Conservation (phyloP, 92 coral and sea anemone species). For the Virgularia gustaviana region DNA sequence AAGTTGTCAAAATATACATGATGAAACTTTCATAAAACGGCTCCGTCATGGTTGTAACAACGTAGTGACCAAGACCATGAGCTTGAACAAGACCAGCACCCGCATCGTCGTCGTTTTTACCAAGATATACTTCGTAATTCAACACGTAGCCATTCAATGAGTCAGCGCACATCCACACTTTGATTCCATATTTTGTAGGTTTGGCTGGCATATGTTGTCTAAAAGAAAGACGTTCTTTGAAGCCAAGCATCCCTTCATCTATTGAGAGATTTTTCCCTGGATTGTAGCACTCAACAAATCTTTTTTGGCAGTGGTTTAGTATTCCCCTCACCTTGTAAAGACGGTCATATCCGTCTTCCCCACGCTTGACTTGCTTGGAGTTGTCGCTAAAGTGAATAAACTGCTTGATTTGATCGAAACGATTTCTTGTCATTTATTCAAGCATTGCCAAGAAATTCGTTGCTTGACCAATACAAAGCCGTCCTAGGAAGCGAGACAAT, state of each 20-base stretch:
- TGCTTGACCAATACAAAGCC: conserved; percentile 8
- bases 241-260: conserved; percentile 65
- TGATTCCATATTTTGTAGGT: too few relatives aligned
- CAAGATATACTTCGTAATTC: conserved; percentile 54
- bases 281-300: not conserved
- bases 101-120: conserved; percentile 42
- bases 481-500: not conserved
- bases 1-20: conserved; percentile 55
- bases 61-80: conserved; percentile 59
- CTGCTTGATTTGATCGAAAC: conserved; percentile 28
- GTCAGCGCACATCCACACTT: conserved; percentile 69
- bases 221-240: conserved; percentile 55
- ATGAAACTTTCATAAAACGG: too few relatives aligned
- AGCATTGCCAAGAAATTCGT: not conserved
- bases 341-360: conserved; percentile 27
- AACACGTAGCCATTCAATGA: conserved; percentile 55
- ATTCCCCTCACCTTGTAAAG: conserved; percentile 38
- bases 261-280: conserved; percentile 51
- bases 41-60: conserved; percentile 48
- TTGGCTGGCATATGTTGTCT: conserved; percentile 58
- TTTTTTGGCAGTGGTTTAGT: not conserved
- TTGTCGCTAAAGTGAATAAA: conserved; percentile 24
- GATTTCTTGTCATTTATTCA: conserved; percentile 29
- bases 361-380: conserved; percentile 1
- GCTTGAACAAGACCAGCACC: not conserved